phyloP scores from a whole-genome alignment of 1,140 invertebrate species.

The Apocrypta bakeri region DNA sequence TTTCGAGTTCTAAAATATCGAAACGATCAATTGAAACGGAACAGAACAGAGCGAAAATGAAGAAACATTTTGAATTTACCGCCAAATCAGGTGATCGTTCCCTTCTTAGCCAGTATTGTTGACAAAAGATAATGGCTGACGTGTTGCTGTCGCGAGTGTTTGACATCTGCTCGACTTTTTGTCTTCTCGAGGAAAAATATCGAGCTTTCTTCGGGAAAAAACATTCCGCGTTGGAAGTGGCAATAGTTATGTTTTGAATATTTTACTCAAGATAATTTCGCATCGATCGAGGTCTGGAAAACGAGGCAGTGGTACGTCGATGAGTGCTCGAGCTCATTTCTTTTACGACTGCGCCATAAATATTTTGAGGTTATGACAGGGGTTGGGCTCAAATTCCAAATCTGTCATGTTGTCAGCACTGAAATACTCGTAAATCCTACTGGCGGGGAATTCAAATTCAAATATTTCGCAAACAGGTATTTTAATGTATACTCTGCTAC shows the following conservation, averaged over 20 bases:
- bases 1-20: too few species aligned
- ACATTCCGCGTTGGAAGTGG: neutral
- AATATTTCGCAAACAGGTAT: neutral
- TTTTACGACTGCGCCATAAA: neutral
- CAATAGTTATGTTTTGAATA: neutral
- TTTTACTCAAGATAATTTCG: neutral
- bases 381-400: neutral
- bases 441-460: slow-evolving; percentile 27
- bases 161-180: slow-evolving; percentile 51
- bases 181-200: neutral
- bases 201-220: neutral
- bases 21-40: too few species aligned
- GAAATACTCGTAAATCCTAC: neutral
- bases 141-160: slow-evolving; percentile 48
- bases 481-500: neutral
- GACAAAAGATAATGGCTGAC: slow-evolving; percentile 54
- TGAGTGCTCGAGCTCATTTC: neutral
- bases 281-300: neutral
- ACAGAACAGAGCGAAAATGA: neutral
- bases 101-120: neutral
- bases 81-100: neutral
- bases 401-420: slow-evolving; percentile 7
- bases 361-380: slow-evolving; percentile 34
- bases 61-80: slow-evolving; percentile 13
- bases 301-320: neutral